phyloP scores from a whole-genome alignment of 2,888 invertebrate genomes.

The Hipparchia semele region DNA sequence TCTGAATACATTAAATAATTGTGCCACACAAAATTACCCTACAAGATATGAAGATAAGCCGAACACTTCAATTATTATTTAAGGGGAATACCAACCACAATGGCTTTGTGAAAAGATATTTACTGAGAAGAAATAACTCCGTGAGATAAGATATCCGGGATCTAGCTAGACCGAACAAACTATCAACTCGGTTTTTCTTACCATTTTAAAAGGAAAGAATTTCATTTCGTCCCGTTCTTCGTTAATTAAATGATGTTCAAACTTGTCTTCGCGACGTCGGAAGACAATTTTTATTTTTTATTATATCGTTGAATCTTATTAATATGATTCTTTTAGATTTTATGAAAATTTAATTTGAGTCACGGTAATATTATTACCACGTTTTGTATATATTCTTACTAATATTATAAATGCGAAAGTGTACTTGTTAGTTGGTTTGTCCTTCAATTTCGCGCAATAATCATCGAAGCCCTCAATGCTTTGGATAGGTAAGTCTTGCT shows the following conservation, averaged over 20 bases:
- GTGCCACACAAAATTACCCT: neutral
- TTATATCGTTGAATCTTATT: slow-evolving; percentile 25
- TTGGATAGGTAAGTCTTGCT: no score
- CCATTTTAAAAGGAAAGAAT: slow-evolving; percentile 53
- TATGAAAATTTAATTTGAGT: neutral
- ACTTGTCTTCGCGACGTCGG: slow-evolving; percentile 33
- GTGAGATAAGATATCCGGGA: slow-evolving; percentile 39
- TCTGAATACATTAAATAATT: neutral
- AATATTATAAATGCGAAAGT: no score
- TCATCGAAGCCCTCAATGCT: no score
- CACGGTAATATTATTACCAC: neutral
- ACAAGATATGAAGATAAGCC: slow-evolving; percentile 37
- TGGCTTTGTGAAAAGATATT: slow-evolving; percentile 23
- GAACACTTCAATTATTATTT: slow-evolving; percentile 54
- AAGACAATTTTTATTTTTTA: slow-evolving; percentile 19
- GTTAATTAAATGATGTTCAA: slow-evolving; percentile 62
- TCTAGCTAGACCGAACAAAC: slow-evolving; percentile 49
- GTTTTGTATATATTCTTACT: neutral
- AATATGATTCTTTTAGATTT: slow-evolving; percentile 8
- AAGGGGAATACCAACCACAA: slow-evolving; percentile 12
- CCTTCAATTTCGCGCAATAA: no score
- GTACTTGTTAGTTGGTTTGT: no score
- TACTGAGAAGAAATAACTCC: slow-evolving; percentile 17
- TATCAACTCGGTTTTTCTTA: slow-evolving; percentile 51
- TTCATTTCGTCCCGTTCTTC: slow-evolving; percentile 53